These are phyloP conservation scores for Cepaea hortensis DNA, from an alignment of 2,888 invertebrate genomes.

Conservation along the genomic window DNA sequence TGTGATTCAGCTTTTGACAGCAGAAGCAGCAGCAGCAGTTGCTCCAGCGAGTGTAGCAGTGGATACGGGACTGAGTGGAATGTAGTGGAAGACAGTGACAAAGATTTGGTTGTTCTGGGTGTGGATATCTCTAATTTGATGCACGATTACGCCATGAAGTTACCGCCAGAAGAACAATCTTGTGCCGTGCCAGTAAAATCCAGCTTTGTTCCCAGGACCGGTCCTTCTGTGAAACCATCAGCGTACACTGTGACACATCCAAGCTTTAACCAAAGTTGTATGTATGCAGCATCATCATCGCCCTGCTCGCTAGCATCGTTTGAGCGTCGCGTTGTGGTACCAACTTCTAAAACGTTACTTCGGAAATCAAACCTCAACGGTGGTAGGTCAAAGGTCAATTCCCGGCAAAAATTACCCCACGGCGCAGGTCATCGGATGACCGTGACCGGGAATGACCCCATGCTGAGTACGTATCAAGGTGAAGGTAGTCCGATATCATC, in stretches of 20 bases:
- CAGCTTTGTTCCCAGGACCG: slow-evolving; percentile 5
- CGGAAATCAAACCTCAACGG: slow-evolving; percentile 25
- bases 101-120: slow-evolving; percentile 74
- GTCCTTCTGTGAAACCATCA: not conserved
- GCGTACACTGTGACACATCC: not conserved
- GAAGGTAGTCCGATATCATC: not conserved
- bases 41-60: slow-evolving; percentile 35
- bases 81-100: slow-evolving; percentile 23
- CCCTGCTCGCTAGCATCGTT: not conserved
- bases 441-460: slow-evolving; percentile 39
- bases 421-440: slow-evolving; percentile 44
- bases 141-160: slow-evolving; percentile 65
- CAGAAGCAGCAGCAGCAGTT: not conserved
- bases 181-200: not conserved
- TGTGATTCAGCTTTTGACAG: not conserved
- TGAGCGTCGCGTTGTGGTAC: not conserved
- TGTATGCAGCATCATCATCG: not conserved
- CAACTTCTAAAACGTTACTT: slow-evolving; percentile 9
- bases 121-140: slow-evolving; percentile 73
- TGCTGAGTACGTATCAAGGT: slow-evolving; percentile 28
- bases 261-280: not conserved
- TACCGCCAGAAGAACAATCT: slow-evolving; percentile 29
- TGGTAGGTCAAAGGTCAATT: slow-evolving; percentile 7
- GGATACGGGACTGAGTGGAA: slow-evolving; percentile 52
- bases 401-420: slow-evolving; percentile 18